Percentiles rank a stretch among this genome's conserved stretches.
Evolutionary conservation across 2,113 vertebrate genomes (phyloP).

Genomic region (Origma solitaria): DNA sequence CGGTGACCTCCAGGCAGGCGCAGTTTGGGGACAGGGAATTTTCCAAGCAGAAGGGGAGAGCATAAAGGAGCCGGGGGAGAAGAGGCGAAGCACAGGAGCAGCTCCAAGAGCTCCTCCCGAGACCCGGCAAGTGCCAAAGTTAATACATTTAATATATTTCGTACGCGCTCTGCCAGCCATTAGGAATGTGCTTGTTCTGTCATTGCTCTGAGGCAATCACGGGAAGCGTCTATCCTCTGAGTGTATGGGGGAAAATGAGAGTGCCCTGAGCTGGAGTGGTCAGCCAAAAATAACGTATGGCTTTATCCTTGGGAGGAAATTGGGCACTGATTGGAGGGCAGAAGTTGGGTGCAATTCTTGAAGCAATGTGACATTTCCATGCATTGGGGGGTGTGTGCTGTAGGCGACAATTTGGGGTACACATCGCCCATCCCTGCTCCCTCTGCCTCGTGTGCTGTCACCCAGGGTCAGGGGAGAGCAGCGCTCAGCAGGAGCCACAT

Average conservation of each 20-base stretch:
- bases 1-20: background rate
- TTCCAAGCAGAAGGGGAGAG: background rate
- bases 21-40: background rate
- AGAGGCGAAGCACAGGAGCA: background rate
- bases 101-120: background rate
- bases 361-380: constrained; percentile 46
- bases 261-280: constrained; percentile 57
- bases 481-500: accelerated
- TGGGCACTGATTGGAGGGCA: constrained; percentile 61
- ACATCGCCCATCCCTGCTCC: accelerated
- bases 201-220: constrained; percentile 50
- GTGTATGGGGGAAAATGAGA: constrained; percentile 18
- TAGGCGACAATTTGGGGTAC: background rate
- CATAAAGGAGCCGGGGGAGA: background rate
- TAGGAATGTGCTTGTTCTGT: constrained; percentile 57
- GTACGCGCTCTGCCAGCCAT: constrained; percentile 29
- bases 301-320: constrained; percentile 66
- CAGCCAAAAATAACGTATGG: constrained; percentile 45
- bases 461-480: accelerated
- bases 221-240: constrained; percentile 51
- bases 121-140: constrained; percentile 1
- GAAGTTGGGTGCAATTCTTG: constrained; percentile 20
- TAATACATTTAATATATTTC: constrained; percentile 57
- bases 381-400: background rate
- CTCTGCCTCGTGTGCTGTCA: accelerated